phyloP scores from a whole-genome alignment of 2,888 invertebrate species.

The Epinotia nisella region DNA sequence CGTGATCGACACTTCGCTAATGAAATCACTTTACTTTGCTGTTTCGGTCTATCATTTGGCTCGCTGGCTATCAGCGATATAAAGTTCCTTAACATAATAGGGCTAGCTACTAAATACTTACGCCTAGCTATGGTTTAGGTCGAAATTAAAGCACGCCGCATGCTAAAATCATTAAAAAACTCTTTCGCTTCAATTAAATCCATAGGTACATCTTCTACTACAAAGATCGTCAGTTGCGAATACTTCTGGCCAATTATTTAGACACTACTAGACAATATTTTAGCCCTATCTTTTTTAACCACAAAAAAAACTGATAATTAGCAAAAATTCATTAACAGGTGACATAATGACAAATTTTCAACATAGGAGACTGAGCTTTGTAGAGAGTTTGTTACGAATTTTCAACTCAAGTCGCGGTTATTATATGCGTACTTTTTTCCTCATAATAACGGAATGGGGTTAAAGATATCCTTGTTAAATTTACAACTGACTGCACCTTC shows the following conservation, averaged over 20 bases:
- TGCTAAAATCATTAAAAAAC: neutral
- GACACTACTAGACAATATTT: too few species aligned
- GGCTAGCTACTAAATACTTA: neutral
- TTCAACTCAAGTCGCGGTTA: neutral
- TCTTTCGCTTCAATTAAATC: neutral
- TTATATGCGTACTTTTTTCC: neutral
- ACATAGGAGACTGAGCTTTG: neutral
- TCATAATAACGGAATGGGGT: neutral
- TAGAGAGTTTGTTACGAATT: neutral
- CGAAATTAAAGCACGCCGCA: neutral
- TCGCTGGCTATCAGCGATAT: neutral
- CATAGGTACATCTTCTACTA: neutral
- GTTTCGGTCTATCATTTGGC: neutral
- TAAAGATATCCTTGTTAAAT: neutral
- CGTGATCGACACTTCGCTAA: slow-evolving; percentile 34
- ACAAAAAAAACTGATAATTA: neutral
- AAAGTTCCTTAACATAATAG: neutral
- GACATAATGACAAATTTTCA: neutral
- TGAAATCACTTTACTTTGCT: slow-evolving; percentile 20
- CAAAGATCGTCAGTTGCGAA: too few species aligned
- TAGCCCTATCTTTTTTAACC: neutral
- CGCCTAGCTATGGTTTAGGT: neutral
- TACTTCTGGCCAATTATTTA: too few species aligned
- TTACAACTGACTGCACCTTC: neutral
- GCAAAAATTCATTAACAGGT: neutral